A percentile compares a stretch with the other conserved stretches of the same genome.
Evolutionary conservation across 2,113 vertebrate species (phyloP).

Genomic region (Excalfactoria chinensis): DNA sequence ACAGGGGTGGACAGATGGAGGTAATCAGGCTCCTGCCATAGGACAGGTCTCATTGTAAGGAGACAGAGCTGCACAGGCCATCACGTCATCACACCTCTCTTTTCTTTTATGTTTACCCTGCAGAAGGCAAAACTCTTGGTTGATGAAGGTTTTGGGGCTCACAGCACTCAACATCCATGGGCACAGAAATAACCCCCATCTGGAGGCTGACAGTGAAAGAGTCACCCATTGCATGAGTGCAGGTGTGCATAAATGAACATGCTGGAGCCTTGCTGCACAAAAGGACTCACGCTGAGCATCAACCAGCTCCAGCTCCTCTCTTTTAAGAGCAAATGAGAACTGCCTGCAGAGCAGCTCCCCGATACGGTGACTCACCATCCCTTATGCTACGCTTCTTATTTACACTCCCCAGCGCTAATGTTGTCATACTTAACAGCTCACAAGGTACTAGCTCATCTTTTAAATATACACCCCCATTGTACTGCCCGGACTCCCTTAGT

Average conservation of each 20-base stretch:
- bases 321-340: neutral
- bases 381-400: neutral
- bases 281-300: neutral
- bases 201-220: neutral
- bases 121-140: neutral
- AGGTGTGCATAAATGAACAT: neutral
- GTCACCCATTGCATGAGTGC: neutral
- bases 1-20: neutral
- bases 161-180: neutral
- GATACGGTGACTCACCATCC: neutral
- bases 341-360: neutral
- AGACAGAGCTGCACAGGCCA: neutral
- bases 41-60: neutral
- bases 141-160: neutral
- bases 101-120: neutral
- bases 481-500: neutral
- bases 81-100: neutral
- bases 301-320: neutral
- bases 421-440: neutral
- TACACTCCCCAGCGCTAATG: neutral
- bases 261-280: accelerated
- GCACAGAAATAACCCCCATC: neutral
- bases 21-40: neutral
- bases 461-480: neutral
- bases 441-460: neutral